Conservation (phyloP, 2,113 vertebrate species). For the Chitala chitala region DNA sequence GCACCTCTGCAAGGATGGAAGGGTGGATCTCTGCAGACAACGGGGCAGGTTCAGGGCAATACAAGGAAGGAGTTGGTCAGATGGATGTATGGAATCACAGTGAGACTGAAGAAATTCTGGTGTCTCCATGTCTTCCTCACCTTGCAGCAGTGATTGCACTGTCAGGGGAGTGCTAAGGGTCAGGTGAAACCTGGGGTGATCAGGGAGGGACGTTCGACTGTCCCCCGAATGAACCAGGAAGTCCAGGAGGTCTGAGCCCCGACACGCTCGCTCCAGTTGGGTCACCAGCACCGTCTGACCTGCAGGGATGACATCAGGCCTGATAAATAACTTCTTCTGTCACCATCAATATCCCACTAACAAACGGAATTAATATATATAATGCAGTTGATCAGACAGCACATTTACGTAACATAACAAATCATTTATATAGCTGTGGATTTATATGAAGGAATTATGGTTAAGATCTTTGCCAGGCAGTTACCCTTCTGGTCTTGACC, state of each 20-base stretch:
- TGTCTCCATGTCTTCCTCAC: constrained; percentile 46
- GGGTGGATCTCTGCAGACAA: constrained; percentile 57
- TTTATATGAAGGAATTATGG: too few species aligned
- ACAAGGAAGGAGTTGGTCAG: not conserved
- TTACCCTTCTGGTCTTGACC: too few species aligned
- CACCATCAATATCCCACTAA: too few species aligned
- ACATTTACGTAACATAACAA: too few species aligned
- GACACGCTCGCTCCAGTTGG: constrained; percentile 45
- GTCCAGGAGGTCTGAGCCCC: constrained; percentile 38
- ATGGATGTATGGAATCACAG: not conserved
- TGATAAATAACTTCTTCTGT: too few species aligned
- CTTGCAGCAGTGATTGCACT: constrained; percentile 47
- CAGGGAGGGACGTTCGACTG: not conserved
- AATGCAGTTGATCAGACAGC: too few species aligned
- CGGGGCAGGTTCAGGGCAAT: not conserved
- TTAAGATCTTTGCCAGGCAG: too few species aligned
- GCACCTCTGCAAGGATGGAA: constrained; percentile 57
- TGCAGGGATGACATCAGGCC: constrained; percentile 38
- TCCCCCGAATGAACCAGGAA: constrained; percentile 30
- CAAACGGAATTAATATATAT: too few species aligned
- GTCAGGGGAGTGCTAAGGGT: constrained; percentile 67
- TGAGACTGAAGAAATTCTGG: not conserved
- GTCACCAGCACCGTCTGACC: constrained; percentile 65
- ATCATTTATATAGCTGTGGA: too few species aligned
- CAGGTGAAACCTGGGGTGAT: constrained; percentile 58